Conservation (phyloP, 2,797 vertebrate species). For the Cyclopterus lumpus region DNA sequence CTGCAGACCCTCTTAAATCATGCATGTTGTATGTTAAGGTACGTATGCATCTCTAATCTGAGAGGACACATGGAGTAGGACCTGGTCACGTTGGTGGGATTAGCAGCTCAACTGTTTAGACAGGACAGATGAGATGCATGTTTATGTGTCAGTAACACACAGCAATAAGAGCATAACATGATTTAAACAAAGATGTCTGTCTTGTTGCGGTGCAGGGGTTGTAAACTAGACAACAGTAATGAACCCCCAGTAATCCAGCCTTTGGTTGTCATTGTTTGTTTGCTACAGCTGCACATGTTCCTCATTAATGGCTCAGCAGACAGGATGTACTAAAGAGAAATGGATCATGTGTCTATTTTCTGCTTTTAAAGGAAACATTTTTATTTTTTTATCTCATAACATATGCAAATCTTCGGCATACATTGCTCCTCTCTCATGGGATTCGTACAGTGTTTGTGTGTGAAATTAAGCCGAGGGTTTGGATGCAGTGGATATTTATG, state of each 20-base stretch:
- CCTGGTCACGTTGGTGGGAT: constrained; percentile 70
- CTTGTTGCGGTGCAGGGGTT: constrained; percentile 59
- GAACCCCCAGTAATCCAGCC: constrained; percentile 67
- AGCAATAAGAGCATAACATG: constrained; percentile 23
- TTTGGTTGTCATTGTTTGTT: constrained; percentile 75
- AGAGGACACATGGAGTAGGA: constrained; percentile 58
- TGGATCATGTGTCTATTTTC: constrained; percentile 68
- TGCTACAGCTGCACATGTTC: constrained; percentile 78
- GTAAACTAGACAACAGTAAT: constrained; percentile 61
- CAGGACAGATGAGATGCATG: constrained; percentile 44
- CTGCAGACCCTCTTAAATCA: constrained; percentile 60
- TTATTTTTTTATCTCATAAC: constrained; percentile 29
- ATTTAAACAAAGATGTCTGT: constrained; percentile 36
- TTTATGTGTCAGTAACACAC: constrained; percentile 20
- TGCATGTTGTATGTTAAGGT: constrained; percentile 72
- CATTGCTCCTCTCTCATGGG: constrained; percentile 37
- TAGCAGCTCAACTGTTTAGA: constrained; percentile 62
- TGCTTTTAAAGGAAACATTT: constrained; percentile 47
- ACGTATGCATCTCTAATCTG: constrained; percentile 71
- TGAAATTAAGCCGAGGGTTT: constrained; percentile 26
- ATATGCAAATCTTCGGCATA: constrained; percentile 36
- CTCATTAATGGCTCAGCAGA: constrained; percentile 77
- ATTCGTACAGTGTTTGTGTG: constrained; percentile 47
- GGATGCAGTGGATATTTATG: constrained; percentile 69
- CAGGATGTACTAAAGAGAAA: constrained; percentile 70